phyloP scores from a whole-genome alignment of 2,113 vertebrate genomes.

The Sceloporus tristichus region DNA sequence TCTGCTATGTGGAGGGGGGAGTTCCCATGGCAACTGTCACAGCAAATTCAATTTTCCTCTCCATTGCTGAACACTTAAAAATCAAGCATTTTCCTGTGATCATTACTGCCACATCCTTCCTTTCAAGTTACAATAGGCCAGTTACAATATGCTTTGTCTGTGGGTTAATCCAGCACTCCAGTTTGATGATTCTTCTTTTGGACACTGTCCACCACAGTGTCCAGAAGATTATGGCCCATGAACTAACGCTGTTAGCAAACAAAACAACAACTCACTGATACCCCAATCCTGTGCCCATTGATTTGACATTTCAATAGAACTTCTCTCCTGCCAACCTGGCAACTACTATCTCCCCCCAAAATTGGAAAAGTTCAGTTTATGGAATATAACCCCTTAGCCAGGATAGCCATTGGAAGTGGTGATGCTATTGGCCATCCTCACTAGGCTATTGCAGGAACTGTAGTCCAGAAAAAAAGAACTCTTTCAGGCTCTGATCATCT shows the following conservation, averaged over 20 bases:
- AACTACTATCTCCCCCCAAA: background rate
- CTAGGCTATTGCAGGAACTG: no score
- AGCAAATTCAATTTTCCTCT: slow-evolving; percentile 42
- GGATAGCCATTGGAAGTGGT: no score
- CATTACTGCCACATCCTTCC: slow-evolving; percentile 7
- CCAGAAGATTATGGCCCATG: background rate
- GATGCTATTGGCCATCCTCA: no score
- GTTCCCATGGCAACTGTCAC: slow-evolving; percentile 47
- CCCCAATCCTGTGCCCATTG: background rate
- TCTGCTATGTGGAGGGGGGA: background rate
- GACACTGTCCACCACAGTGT: background rate
- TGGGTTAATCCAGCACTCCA: background rate
- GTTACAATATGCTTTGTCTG: background rate
- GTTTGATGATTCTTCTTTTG: background rate
- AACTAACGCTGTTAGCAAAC: background rate
- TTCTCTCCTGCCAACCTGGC: background rate
- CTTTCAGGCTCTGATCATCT: no score
- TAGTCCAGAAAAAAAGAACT: no score
- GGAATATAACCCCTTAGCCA: no score
- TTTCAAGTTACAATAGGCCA: slow-evolving; percentile 16
- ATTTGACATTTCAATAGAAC: background rate
- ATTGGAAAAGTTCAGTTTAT: no score
- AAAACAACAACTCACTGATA: background rate
- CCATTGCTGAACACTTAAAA: slow-evolving; percentile 43
- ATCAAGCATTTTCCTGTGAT: slow-evolving; percentile 26